phyloP scores from a whole-genome alignment of 2,888 invertebrate genomes.

The Nemurella pictetii region DNA sequence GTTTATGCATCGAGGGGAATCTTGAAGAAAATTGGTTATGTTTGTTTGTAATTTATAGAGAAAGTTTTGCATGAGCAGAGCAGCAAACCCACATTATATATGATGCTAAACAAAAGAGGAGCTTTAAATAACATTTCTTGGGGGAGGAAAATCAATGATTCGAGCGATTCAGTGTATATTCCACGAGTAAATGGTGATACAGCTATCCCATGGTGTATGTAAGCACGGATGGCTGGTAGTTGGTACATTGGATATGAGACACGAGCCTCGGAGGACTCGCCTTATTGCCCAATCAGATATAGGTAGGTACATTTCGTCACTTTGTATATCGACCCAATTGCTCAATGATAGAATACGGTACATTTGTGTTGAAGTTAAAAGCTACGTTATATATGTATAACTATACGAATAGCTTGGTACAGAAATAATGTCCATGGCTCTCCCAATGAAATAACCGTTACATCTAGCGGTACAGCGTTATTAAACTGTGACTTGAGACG shows the following conservation, averaged over 20 bases:
- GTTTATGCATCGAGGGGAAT: slow-evolving; percentile 34
- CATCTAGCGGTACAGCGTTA: neutral
- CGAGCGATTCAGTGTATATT: neutral
- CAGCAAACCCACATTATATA: slow-evolving; percentile 36
- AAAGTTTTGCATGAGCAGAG: slow-evolving; percentile 38
- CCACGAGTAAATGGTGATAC: neutral
- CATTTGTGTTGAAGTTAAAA: neutral
- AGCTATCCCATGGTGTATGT: neutral
- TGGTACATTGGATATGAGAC: neutral
- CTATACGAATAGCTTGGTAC: neutral
- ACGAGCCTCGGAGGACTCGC: neutral
- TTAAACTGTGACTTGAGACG: neutral
- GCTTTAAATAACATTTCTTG: slow-evolving; percentile 41
- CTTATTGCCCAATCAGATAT: neutral
- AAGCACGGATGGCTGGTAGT: neutral
- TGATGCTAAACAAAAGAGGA: slow-evolving; percentile 41
- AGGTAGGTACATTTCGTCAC: neutral
- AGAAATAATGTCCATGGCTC: neutral
- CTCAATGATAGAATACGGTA: neutral
- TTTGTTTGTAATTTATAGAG: slow-evolving; percentile 42
- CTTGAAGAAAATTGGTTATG: slow-evolving; percentile 42
- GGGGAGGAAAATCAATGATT: slow-evolving; percentile 35
- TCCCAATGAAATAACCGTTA: neutral
- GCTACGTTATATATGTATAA: neutral
- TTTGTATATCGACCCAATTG: neutral